Percentiles rank a stretch among this genome's conserved stretches.
Evolutionary conservation across 2,888 invertebrate genomes (phyloP).

Genomic region (Pristionchus fissidentatus): DNA sequence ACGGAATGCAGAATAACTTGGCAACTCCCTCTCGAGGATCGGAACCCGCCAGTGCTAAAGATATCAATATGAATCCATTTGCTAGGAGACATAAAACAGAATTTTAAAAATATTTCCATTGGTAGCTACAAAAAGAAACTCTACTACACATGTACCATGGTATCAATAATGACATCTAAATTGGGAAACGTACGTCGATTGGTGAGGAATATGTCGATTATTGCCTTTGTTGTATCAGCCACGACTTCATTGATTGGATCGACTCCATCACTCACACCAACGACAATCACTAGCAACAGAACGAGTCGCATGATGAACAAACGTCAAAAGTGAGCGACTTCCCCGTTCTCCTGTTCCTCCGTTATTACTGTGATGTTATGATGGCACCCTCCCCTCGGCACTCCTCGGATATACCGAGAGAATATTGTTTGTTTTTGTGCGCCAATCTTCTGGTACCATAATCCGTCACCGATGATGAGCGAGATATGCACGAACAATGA

Average conservation of each 20-base stretch:
- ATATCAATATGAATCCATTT: not conserved
- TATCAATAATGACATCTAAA: not conserved
- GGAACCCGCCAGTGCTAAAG: slow-evolving; percentile 7
- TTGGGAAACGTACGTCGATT: slow-evolving; percentile 10
- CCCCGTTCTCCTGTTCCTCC: too few relatives aligned
- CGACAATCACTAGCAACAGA: not conserved
- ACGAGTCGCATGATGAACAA: not conserved
- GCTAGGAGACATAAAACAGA: not conserved
- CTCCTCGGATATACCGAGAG: slow-evolving; percentile 1
- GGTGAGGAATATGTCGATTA: slow-evolving; percentile 23
- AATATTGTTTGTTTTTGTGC: too few relatives aligned
- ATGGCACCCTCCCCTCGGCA: not conserved
- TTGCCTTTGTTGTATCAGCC: not conserved
- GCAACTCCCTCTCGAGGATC: slow-evolving; percentile 21
- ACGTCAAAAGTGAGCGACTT: too few relatives aligned
- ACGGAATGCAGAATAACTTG: slow-evolving; percentile 27
- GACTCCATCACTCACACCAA: not conserved
- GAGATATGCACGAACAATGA: too few relatives aligned
- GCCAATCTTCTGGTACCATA: not conserved
- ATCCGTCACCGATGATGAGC: slow-evolving; percentile 6
- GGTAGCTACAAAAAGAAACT: not conserved
- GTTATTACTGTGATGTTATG: too few relatives aligned
- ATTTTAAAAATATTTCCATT: not conserved
- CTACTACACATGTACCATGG: not conserved
- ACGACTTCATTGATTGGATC: slow-evolving; percentile 11